These are phyloP conservation scores for Cairina moschata DNA, from an alignment of 2,113 vertebrate species.

Conservation along the genomic window DNA sequence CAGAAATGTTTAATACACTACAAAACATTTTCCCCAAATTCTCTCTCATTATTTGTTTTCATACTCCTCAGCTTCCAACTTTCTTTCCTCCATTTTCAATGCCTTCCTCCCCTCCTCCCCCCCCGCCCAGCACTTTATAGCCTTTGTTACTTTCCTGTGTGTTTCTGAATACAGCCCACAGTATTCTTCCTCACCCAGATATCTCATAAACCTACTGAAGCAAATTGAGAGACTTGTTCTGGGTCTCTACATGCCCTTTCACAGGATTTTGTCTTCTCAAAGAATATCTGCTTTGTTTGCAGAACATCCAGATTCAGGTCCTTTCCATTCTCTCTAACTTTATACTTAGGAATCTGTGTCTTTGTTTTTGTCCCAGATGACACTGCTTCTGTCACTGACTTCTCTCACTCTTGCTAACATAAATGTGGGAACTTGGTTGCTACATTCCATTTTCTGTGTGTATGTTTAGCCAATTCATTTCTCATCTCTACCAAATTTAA, in stretches of 20 bases:
- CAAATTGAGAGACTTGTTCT: neutral
- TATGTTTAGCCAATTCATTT: neutral
- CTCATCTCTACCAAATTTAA: neutral
- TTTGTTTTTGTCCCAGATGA: neutral
- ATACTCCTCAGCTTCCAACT: neutral
- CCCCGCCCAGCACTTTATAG: neutral
- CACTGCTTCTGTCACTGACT: neutral
- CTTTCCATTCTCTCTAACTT: neutral
- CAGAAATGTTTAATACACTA: neutral
- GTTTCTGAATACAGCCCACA: neutral
- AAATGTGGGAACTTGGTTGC: neutral
- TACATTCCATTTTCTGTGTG: neutral
- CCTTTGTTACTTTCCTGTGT: accelerated
- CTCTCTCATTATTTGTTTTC: neutral
- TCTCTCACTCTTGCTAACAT: neutral
- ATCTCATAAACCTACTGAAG: neutral
- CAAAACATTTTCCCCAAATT: neutral
- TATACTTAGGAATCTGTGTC: neutral
- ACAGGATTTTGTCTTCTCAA: neutral
- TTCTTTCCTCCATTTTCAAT: neutral
- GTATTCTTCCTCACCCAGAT: neutral
- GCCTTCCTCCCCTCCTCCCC: neutral
- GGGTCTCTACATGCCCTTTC: neutral
- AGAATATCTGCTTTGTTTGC: neutral
- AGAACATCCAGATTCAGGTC: neutral